phyloP scores from a whole-genome alignment of 2,888 invertebrate species.

The Plutella xylostella region DNA sequence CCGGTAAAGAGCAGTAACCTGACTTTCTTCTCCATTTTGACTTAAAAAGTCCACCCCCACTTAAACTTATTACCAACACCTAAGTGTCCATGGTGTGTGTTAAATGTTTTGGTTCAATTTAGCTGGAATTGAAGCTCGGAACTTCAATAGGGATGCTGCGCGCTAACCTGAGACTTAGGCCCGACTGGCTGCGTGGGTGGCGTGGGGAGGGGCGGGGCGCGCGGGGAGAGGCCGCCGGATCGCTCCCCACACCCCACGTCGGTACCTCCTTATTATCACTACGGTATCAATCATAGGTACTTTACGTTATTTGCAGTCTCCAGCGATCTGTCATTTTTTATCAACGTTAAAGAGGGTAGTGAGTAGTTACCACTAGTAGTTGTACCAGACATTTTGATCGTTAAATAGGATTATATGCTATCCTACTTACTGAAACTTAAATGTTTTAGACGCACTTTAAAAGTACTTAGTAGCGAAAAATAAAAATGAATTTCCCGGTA shows the following conservation, averaged over 20 bases:
- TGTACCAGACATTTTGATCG: too few species aligned
- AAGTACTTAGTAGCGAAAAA: too few species aligned
- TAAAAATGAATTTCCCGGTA: too few species aligned
- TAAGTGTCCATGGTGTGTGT: too few species aligned
- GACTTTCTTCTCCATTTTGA: constrained; percentile 19
- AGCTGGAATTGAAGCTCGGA: constrained; percentile 26
- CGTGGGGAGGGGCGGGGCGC: constrained; percentile 42
- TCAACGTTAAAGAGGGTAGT: too few species aligned
- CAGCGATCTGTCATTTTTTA: too few species aligned
- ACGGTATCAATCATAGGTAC: constrained; percentile 8
- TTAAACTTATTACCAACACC: neutral
- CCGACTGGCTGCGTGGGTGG: constrained; percentile 51
- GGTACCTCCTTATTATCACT: constrained; percentile 30
- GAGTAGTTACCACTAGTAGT: too few species aligned
- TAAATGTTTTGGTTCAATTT: too few species aligned
- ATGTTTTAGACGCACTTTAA: too few species aligned
- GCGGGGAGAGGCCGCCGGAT: constrained; percentile 30
- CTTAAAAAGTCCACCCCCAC: constrained; percentile 5
- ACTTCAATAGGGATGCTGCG: constrained; percentile 51
- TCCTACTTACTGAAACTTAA: too few species aligned
- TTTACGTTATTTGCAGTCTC: constrained; percentile 1
- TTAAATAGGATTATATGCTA: too few species aligned
- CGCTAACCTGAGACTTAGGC: constrained; percentile 64
- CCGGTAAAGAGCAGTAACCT: constrained; percentile 27
- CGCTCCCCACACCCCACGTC: constrained; percentile 11